Evolutionary conservation across 2,797 vertebrate species (phyloP).

Genomic region (Oreochromis grahami): DNA sequence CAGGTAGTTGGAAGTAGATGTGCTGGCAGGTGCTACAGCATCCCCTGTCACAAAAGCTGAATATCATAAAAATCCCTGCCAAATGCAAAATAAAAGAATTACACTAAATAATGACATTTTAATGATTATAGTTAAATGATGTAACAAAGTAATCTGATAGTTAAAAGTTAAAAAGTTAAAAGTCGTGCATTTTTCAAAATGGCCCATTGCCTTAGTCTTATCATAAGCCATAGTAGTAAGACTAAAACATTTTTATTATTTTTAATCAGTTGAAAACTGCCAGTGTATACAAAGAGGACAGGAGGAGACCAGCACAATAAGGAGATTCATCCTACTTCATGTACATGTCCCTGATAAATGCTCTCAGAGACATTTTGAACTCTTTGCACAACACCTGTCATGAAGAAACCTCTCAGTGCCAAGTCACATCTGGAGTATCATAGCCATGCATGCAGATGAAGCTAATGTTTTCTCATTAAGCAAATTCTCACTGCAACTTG

Average conservation of each 20-base stretch:
- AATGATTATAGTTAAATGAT: not conserved
- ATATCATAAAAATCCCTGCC: not conserved
- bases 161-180: not conserved
- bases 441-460: not conserved
- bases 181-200: not conserved
- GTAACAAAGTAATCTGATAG: not conserved
- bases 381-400: not conserved
- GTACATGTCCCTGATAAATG: not conserved
- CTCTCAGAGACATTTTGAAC: not conserved
- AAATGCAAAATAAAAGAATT: not conserved
- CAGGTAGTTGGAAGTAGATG: not conserved
- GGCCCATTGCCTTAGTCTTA: not conserved
- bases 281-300: not conserved
- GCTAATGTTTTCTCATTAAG: not conserved
- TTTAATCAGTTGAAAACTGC: not conserved
- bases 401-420: not conserved
- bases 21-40: not conserved
- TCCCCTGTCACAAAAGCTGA: not conserved
- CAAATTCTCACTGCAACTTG: not conserved
- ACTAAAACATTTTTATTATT: not conserved
- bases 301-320: not conserved
- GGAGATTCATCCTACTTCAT: not conserved
- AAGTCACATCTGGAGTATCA: not conserved
- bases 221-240: not conserved
- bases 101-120: not conserved